Evolutionary conservation across 2,113 vertebrate species (phyloP), one percentile per base, ranked within the genome.

Genomic region (Corvus moneduloides): DNA sequence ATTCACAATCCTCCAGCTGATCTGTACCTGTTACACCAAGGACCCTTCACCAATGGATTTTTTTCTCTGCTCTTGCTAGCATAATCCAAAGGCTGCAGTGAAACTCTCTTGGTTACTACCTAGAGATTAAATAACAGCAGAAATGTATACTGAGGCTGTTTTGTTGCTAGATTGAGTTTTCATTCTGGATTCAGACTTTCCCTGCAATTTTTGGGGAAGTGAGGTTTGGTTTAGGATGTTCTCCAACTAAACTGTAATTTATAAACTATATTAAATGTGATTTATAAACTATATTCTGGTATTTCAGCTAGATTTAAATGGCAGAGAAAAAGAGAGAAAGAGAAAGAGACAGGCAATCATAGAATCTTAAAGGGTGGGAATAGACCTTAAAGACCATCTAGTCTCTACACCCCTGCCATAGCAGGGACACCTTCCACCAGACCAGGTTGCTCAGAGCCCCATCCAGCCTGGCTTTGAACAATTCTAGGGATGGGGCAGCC

Each of bases 401-500:
- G 5, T 59, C 21, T 16, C 43, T 43, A 43, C 43, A 16, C 43
- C 16, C 43, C 43, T 43, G 43, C 37, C 7, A 13, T 21, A 35
- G 13, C 51, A 75, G 30, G 30, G 16, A 0, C 17, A 52, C 7
- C 14, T 59, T 17, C 32, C 17, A 59, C 32, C 2, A 59, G 2
- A 2, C 17, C 62, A 44, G 37, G 21, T 1, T 59, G 7, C 32
- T 86, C 32, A 5, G 13, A 44, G 21, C 7, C 14, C 7, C 32
- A 18, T 52, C 54, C 54, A 52, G 0, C 7, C 44, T 44, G 32
- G 13, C 21, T 1, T 67, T 20, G 52, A 2, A 32, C 37, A 49
- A 2, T 32, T 0, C 26, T 44, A 43, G 32, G 21, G 32, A 22
- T 59, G 52, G 32, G 7, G 32, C 27, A 76, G 0, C 26, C 44